These are phyloP conservation scores for Spinus olivaceus DNA, from an alignment of 2,797 vertebrate species.

Conservation along the genomic window DNA sequence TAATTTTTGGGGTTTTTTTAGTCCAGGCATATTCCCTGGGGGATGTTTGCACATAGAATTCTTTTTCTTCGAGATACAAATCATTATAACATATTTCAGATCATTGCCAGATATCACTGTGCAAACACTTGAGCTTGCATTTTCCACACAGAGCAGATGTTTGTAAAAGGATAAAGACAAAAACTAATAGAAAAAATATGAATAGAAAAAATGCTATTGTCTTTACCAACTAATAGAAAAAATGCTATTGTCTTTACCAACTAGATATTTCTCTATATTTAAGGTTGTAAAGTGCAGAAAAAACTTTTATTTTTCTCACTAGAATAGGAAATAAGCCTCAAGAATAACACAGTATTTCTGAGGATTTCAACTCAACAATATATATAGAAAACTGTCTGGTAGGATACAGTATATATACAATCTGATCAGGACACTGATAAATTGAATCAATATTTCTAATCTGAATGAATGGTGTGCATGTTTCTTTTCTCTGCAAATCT, in stretches of 20 bases:
- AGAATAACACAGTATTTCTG: background rate
- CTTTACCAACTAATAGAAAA: background rate
- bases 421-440: background rate
- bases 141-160: background rate
- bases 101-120: background rate
- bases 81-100: background rate
- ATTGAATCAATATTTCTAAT: constrained; percentile 37
- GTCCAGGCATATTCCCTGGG: background rate
- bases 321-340: constrained; percentile 1
- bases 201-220: background rate
- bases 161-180: constrained; percentile 38
- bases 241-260: background rate
- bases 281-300: constrained; percentile 1
- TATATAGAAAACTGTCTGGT: background rate
- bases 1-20: background rate
- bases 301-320: constrained; percentile 37
- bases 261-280: background rate
- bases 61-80: background rate
- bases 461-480: background rate
- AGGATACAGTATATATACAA: background rate
- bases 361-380: background rate
- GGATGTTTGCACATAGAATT: background rate
- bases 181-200: background rate
- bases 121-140: background rate
- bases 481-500: constrained; percentile 17